A percentile compares a stretch with the other conserved stretches of the same genome.
Evolutionary conservation across 2,797 vertebrate genomes (phyloP).

Genomic region (Cyclura pinguis): DNA sequence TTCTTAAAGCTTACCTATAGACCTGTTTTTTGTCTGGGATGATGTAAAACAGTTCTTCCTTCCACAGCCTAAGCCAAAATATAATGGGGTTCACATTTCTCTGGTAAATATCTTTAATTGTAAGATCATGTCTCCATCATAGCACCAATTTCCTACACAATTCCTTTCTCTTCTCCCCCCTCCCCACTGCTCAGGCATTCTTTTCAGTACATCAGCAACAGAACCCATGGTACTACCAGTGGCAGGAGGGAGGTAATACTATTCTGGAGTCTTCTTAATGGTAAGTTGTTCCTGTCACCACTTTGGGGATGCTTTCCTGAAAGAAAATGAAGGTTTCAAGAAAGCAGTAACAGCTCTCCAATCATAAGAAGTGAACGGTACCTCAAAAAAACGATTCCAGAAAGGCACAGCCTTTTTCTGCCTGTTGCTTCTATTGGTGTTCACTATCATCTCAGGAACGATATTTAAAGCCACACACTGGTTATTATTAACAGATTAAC

Average conservation of each 20-base stretch:
- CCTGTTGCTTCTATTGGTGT: neutral
- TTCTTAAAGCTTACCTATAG: conserved; percentile 90
- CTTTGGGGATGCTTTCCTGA: neutral
- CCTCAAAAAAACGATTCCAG: neutral
- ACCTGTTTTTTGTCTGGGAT: conserved; percentile 85
- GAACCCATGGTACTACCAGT: conserved; percentile 9
- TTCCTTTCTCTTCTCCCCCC: conserved; percentile 52
- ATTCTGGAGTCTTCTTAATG: conserved; percentile 7
- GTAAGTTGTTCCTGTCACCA: neutral
- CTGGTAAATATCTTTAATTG: conserved; percentile 84
- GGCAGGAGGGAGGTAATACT: neutral
- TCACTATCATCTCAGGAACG: neutral
- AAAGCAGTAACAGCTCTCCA: too few species aligned
- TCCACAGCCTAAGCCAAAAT: conserved; percentile 72
- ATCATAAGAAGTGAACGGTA: neutral
- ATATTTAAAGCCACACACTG: neutral
- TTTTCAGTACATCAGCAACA: neutral
- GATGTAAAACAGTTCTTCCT: conserved; percentile 87
- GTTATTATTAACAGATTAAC: neutral
- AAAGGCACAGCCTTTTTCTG: neutral
- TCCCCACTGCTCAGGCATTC: neutral
- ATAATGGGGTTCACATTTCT: conserved; percentile 81
- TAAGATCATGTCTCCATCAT: conserved; percentile 75
- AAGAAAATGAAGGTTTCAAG: neutral
- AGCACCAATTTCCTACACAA: conserved; percentile 63